Base-by-base conservation (phyloP, 2,113 vertebrate genomes). In the Drymodes brunneopygia region DNA sequence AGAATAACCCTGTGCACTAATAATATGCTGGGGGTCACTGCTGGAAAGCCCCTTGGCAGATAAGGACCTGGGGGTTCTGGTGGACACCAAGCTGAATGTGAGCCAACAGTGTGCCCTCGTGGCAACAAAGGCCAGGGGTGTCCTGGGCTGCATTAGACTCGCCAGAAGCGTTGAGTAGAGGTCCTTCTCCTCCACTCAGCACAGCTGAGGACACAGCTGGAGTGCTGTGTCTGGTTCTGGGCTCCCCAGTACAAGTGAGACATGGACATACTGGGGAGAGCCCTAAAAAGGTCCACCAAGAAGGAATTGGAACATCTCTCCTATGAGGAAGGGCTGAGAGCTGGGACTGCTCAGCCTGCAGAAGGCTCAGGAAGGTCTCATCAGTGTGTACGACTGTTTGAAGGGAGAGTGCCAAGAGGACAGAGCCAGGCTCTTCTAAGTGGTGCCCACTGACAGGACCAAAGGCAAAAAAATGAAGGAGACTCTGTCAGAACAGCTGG, bases 91-190 rank as follows among this genome's bases (percentile, higher is more conserved):
- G 15, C 1, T 56, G 53, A 82, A 62, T 9, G 20, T 1, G 10
- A 88, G 18, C 7, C 71, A 86, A 38, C 25, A n/a, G 35, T 4
- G 18, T 35, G 44, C 13, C 18, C 20, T 29, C 31, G 45, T 13
- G 47, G n/a, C 15, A 40, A 44, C 80, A 27, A 6, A 1, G 2
- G 38, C 47, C 16, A 64, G 0, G 5, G 18, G 23, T 27, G 56
- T 28, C 62, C 48, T 23, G 80, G 25, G 51, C 31, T 58, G 35
- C 28, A 31, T 28, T 21, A 38, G 29, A 42, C 21, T 12, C 47
- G 33, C 24, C 56, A n/a, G 27, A 36, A 70, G 9, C 5, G 19
- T 53, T n/a, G 8, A 77, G 44, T 0, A 83, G 25, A 45, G 38
- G 12, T 53, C 6, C 8, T 73, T 44, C 51, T 65, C 22, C 69